A percentile compares a stretch with the other conserved stretches of the same genome.
Conservation (phyloP, 2,797 vertebrate species). For the Meda fulgida region DNA sequence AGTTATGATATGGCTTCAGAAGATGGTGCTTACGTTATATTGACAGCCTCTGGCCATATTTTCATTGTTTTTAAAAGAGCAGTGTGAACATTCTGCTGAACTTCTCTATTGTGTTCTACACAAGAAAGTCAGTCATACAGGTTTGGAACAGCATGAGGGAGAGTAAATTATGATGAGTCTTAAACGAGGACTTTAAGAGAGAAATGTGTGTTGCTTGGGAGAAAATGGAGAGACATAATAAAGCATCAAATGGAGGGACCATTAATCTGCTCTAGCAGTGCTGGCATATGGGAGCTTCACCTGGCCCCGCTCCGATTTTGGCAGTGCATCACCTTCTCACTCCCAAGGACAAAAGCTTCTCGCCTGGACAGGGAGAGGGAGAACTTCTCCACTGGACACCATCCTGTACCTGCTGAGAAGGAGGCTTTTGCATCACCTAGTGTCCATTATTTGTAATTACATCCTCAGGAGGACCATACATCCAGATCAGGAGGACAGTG, state of each 20-base stretch:
- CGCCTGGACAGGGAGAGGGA: conserved; percentile 24
- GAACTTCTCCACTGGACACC: conserved; percentile 19
- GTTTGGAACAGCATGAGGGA: background rate
- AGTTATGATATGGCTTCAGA: background rate
- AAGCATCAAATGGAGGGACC: conserved; percentile 49
- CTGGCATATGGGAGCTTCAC: conserved; percentile 18
- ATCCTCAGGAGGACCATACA: conserved; percentile 25
- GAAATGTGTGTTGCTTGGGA: conserved; percentile 55
- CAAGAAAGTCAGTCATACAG: background rate
- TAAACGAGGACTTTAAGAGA: background rate
- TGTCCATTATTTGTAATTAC: conserved; percentile 61
- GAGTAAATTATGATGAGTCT: background rate
- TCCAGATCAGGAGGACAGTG: conserved; percentile 23
- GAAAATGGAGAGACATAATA: conserved; percentile 53
- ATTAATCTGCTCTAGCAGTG: conserved; percentile 55
- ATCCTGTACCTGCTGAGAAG: conserved; percentile 34
- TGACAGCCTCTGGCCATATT: background rate
- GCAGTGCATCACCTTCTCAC: conserved; percentile 51
- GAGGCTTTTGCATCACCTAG: conserved; percentile 72
- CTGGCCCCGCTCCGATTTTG: conserved; percentile 44
- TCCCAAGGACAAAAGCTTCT: conserved; percentile 55
- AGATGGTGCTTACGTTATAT: background rate
- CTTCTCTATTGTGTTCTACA: background rate
- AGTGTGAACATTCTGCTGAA: background rate
- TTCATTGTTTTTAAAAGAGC: background rate